Percentiles rank a stretch among this genome's conserved stretches.
These are phyloP conservation scores for Lophochroa leadbeateri DNA, from an alignment of 2,113 vertebrate species.

Conservation along the genomic window DNA sequence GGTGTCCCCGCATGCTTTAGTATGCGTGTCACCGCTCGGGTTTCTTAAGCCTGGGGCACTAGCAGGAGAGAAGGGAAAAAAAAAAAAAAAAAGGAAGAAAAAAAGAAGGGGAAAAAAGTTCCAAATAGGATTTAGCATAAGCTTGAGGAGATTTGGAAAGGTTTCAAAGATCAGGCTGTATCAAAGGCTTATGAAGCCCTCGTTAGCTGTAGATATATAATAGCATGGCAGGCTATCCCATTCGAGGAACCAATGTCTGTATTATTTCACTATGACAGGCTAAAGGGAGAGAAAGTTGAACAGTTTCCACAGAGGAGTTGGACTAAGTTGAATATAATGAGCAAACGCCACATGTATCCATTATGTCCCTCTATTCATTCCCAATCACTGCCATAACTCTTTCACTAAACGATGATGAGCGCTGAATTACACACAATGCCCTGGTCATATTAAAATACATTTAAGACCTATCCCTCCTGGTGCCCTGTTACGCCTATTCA, in stretches of 20 bases:
- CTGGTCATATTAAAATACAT: slow-evolving; percentile 89
- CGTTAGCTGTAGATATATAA: slow-evolving; percentile 90
- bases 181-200: slow-evolving; percentile 96
- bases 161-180: slow-evolving; percentile 95
- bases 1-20: slow-evolving; percentile 72
- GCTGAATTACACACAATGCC: slow-evolving; percentile 88
- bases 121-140: slow-evolving; percentile 95
- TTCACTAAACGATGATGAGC: slow-evolving; percentile 86
- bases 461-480: slow-evolving; percentile 84
- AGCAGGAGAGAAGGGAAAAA: slow-evolving; percentile 78
- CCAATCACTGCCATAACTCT: slow-evolving; percentile 85
- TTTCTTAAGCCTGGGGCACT: slow-evolving; percentile 82
- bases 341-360: slow-evolving; percentile 90
- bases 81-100: background rate
- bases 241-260: slow-evolving; percentile 79
- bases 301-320: slow-evolving; percentile 83
- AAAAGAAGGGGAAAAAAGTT: slow-evolving; percentile 70
- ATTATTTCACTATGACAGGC: slow-evolving; percentile 89
- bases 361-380: slow-evolving; percentile 77
- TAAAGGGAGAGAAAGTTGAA: slow-evolving; percentile 85
- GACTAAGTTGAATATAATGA: slow-evolving; percentile 94
- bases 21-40: slow-evolving; percentile 80
- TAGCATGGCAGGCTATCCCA: slow-evolving; percentile 86
- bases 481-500: slow-evolving; percentile 89
- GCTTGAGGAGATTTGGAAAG: slow-evolving; percentile 90